phyloP scores from a whole-genome alignment of 2,888 invertebrate species.

The Agrochola circellaris region DNA sequence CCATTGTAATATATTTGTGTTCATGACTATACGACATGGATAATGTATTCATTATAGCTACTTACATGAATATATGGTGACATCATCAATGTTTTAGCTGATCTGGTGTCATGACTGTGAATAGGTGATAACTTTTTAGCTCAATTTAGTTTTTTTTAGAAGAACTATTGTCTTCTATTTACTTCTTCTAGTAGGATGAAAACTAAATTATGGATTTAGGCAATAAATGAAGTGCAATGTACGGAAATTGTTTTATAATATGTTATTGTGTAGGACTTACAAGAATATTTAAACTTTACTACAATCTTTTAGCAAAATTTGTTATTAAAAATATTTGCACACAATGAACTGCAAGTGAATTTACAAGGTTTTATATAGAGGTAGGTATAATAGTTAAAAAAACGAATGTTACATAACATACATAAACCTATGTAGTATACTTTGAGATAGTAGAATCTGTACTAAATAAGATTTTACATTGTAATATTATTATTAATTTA shows the following conservation, averaged over 20 bases:
- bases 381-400: neutral
- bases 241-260: slow-evolving; percentile 39
- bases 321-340: slow-evolving; percentile 4
- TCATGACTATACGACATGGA: neutral
- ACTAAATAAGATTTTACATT: slow-evolving; percentile 20
- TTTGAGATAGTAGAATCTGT: neutral
- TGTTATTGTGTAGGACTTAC: neutral
- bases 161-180: slow-evolving; percentile 5
- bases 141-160: slow-evolving; percentile 25
- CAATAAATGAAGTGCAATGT: slow-evolving; percentile 74
- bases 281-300: slow-evolving; percentile 16
- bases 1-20: neutral
- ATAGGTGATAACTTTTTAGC: slow-evolving; percentile 43
- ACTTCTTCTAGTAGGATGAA: neutral
- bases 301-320: slow-evolving; percentile 14
- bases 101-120: slow-evolving; percentile 17
- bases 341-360: slow-evolving; percentile 5
- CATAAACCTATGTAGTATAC: neutral
- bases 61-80: neutral
- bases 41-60: neutral
- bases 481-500: slow-evolving; percentile 24
- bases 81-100: slow-evolving; percentile 21
- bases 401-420: neutral
- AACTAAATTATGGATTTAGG: slow-evolving; percentile 49
- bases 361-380: neutral